Conservation (phyloP, 1,140 invertebrate genomes). For the Micrasema minimum region DNA sequence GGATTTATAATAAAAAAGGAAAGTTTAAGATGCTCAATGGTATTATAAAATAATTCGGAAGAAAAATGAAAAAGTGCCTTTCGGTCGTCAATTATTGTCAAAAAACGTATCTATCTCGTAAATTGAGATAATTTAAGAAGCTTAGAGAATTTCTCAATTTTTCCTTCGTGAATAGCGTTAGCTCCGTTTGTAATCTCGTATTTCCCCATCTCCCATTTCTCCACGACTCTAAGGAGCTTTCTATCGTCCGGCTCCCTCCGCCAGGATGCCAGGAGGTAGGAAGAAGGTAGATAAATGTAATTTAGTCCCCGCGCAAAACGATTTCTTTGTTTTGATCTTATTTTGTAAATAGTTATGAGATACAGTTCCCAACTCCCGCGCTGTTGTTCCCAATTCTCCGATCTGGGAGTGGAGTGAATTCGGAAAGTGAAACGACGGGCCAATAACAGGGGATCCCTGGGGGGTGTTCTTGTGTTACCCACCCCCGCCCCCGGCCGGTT, state of each 20-base stretch:
- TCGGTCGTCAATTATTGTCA: neutral
- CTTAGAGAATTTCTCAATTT: conserved; percentile 16
- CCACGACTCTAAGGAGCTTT: conserved; percentile 12
- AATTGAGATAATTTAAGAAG: conserved; percentile 19
- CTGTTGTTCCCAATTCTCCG: conserved; percentile 29
- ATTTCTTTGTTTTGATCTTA: conserved; percentile 26
- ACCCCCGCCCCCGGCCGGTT: neutral
- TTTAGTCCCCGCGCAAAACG: conserved; percentile 16
- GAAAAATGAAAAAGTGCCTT: too few relatives aligned
- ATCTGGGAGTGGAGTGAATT: conserved; percentile 21
- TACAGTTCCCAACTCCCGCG: conserved; percentile 27
- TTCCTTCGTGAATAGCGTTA: conserved; percentile 2
- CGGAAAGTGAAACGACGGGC: conserved; percentile 36
- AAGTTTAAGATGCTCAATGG: too few relatives aligned
- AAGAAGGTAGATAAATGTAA: conserved; percentile 21
- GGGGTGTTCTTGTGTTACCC: neutral
- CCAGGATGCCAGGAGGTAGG: neutral
- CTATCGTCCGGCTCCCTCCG: conserved; percentile 4
- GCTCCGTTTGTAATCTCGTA: conserved; percentile 5
- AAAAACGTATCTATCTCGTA: conserved; percentile 7
- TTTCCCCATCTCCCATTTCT: conserved; percentile 8
- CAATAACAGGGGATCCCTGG: conserved; percentile 15
- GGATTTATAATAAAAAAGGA: too few relatives aligned
- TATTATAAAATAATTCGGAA: too few relatives aligned
- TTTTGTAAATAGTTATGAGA: conserved; percentile 30